Evolutionary conservation across 2,113 vertebrate genomes (phyloP).

Genomic region (Neodon shergylaensis): DNA sequence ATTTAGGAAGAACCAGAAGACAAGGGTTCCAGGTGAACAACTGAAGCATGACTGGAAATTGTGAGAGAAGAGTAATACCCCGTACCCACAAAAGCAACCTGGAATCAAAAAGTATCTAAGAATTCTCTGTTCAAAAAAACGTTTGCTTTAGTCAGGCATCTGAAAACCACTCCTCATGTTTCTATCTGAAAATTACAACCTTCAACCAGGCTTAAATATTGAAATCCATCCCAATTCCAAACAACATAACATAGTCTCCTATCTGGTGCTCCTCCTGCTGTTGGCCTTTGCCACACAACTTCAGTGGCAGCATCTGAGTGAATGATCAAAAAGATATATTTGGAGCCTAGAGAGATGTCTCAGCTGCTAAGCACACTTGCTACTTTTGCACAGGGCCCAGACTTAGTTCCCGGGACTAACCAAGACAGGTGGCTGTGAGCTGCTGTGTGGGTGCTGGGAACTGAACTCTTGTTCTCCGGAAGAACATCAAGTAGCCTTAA

Average conservation of each 20-base stretch:
- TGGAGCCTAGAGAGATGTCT: background rate
- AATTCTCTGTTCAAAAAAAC: background rate
- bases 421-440: background rate
- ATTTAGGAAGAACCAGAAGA: background rate
- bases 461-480: no score
- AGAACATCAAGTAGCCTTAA: background rate
- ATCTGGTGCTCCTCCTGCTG: background rate
- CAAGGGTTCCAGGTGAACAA: background rate
- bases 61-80: background rate
- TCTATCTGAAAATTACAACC: background rate
- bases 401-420: background rate
- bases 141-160: background rate
- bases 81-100: background rate
- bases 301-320: background rate
- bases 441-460: background rate
- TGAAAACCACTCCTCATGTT: constrained; percentile 1
- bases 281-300: background rate
- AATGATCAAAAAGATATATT: background rate
- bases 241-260: background rate
- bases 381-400: background rate
- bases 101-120: background rate
- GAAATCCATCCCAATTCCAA: background rate
- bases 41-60: background rate
- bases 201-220: background rate
- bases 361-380: no score